phyloP scores from a whole-genome alignment of 1,140 invertebrate genomes.

The Druon quercuslanigerum region DNA sequence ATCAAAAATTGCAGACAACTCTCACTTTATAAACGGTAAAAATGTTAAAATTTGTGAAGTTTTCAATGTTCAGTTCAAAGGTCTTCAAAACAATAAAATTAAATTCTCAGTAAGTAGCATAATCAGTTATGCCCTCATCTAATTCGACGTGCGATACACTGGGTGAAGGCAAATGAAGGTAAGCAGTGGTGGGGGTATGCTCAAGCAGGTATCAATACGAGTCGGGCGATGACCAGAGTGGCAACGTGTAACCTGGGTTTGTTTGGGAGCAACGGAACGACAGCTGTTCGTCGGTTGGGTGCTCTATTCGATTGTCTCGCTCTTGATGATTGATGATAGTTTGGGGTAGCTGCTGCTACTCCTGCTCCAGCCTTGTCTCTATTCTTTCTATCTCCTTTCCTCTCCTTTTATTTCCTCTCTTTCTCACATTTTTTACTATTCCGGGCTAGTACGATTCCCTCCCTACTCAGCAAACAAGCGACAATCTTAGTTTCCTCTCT shows the following conservation, averaged over 20 bases:
- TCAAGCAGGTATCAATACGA: too few relatives aligned
- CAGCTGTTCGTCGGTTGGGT: conserved; percentile 73
- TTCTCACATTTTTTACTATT: conserved; percentile 8
- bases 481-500: background rate
- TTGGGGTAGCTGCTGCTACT: conserved; percentile 67
- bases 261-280: conserved; percentile 69
- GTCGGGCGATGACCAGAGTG: too few relatives aligned
- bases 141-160: too few relatives aligned
- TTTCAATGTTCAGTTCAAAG: too few relatives aligned
- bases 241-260: conserved; percentile 64
- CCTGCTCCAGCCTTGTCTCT: conserved; percentile 56
- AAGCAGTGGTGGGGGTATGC: too few relatives aligned
- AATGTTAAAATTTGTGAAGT: too few relatives aligned
- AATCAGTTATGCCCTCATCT: too few relatives aligned
- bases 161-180: too few relatives aligned
- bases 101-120: too few relatives aligned
- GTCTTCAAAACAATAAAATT: too few relatives aligned
- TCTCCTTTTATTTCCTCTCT: conserved; percentile 58
- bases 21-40: too few relatives aligned
- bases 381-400: conserved; percentile 56
- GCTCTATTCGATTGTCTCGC: conserved; percentile 75
- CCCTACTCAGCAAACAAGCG: conserved; percentile 8
- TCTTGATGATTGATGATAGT: conserved; percentile 75
- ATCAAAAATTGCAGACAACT: too few relatives aligned
- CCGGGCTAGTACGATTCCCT: conserved; percentile 35